These are phyloP conservation scores for Rhodophaea formosa DNA, from an alignment of 2,888 invertebrate species.

Conservation along the genomic window DNA sequence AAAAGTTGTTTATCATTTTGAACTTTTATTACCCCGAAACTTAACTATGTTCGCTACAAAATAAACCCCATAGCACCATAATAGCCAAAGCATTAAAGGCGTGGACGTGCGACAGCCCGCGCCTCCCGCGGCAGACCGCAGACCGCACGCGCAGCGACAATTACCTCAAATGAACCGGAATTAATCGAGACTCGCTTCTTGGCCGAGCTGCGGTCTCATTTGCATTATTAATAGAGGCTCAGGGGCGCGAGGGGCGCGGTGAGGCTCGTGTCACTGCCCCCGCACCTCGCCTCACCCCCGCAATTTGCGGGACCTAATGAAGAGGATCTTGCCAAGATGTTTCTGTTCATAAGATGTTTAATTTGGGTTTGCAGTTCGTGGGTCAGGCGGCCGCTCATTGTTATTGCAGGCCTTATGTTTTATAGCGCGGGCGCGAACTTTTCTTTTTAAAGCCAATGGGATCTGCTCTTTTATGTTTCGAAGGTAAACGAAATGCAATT, in stretches of 20 bases:
- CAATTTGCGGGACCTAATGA: conserved; percentile 79
- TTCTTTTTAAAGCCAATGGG: conserved; percentile 19
- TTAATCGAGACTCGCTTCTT: conserved; percentile 79
- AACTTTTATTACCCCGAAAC: background rate
- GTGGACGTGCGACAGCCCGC: conserved; percentile 30
- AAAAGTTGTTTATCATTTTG: too few species aligned
- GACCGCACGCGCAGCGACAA: conserved; percentile 74
- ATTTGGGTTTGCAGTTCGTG: conserved; percentile 76
- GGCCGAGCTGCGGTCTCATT: conserved; percentile 80
- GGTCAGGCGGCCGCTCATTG: conserved; percentile 72
- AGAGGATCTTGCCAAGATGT: conserved; percentile 79
- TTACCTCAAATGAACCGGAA: conserved; percentile 81
- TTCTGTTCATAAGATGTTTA: conserved; percentile 80
- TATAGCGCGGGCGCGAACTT: conserved; percentile 33
- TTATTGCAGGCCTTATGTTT: conserved; percentile 65
- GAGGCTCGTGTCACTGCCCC: conserved; percentile 66
- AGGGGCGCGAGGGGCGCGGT: conserved; percentile 47
- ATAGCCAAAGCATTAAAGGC: conserved; percentile 36
- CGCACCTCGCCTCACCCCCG: conserved; percentile 41
- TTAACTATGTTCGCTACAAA: conserved; percentile 9
- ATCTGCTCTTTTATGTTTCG: conserved; percentile 7
- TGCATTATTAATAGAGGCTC: conserved; percentile 80
- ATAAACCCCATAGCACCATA: conserved; percentile 30
- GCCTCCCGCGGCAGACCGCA: conserved; percentile 48
- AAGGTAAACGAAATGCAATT: conserved; percentile 17